Base-by-base conservation (phyloP, 1,140 invertebrate species). In the Nasonia longicornis region DNA sequence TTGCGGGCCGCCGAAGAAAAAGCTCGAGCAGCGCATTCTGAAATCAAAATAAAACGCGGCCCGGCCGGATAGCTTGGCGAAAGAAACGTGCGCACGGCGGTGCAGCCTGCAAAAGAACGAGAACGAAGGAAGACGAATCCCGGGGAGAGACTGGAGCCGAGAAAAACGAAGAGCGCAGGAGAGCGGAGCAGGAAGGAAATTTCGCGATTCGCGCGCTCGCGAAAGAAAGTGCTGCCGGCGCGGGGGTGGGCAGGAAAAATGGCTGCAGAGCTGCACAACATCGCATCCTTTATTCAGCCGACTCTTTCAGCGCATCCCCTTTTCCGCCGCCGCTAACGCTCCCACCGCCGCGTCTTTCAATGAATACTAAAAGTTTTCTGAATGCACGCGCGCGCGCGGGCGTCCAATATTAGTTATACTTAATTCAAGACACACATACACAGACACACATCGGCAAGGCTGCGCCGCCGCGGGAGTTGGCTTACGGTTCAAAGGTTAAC, bases 371-470 rank as follows among this genome's bases (percentile, higher is more conserved):
- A 89, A 89, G 86, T 88, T 89, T 78, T 85, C 81, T 88, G 88
- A 88, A 88, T 87, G 85, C 81, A 2, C 35, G 22, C 26, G 26
- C 26, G 26, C 26, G 26, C 76, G 63, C 82, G 85, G 38, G n/a
- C 29, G n/a, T 85, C 85, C 85, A 83, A 89, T 90, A 90, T 89
- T 87, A 89, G 88, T 89, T 90, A 89, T 89, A 89, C 88, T 89
- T 89, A 89, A 89, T 89, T 89, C 88, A 89, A 87, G 86, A 89
- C 86, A 87, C 83, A 86, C 82, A 42, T 7, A 42, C 38, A 42
- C 38, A 42, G 6, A 42, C 10, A 42, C 38, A 42, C 38, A 42
- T 26, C 38, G 67, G 74, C 45, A 38, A 22, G n/a, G 7, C 4
- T 10, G 45, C 26, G 10, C 29, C 12, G 12, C 35, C 12, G 12